Evolutionary conservation across 2,113 vertebrate genomes (phyloP).

Genomic region (Erythrocebus patas): DNA sequence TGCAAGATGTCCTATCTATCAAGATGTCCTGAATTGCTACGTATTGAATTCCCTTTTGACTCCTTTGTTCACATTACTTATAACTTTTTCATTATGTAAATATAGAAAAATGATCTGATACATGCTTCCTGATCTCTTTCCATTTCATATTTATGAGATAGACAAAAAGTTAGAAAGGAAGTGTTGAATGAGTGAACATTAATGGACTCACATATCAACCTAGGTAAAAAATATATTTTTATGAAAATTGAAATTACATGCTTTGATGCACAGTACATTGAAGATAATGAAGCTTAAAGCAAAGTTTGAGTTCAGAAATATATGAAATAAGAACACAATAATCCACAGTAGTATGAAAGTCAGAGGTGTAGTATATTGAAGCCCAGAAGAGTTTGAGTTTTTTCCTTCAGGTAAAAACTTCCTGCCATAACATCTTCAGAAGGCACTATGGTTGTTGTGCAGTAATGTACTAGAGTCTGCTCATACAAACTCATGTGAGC

Average conservation of each 20-base stretch:
- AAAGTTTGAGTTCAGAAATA: conserved; percentile 65
- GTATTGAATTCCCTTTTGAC: conserved; percentile 42
- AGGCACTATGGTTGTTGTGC: background rate
- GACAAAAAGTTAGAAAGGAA: conserved; percentile 45
- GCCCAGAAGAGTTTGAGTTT: background rate
- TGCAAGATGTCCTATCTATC: conserved; percentile 9
- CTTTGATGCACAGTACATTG: conserved; percentile 65
- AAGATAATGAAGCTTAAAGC: conserved; percentile 69
- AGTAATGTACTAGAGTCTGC: background rate
- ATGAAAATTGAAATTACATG: conserved; percentile 70
- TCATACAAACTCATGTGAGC: background rate
- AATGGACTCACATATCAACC: conserved; percentile 58
- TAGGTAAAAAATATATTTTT: conserved; percentile 63
- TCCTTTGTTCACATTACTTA: conserved; percentile 34
- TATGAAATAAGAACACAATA: conserved; percentile 61
- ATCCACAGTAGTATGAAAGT: background rate
- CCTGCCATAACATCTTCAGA: background rate
- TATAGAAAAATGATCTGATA: conserved; percentile 62
- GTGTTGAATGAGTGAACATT: conserved; percentile 57
- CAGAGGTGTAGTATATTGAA: background rate
- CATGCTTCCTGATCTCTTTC: conserved; percentile 41
- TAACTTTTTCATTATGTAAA: conserved; percentile 65
- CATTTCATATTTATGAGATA: conserved; percentile 64
- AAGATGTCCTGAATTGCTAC: background rate
- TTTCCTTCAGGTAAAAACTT: conserved; percentile 26